Percentiles rank a stretch among this genome's conserved stretches.
Evolutionary conservation across 1,140 invertebrate species (phyloP).

Genomic region (Eciton burchellii): DNA sequence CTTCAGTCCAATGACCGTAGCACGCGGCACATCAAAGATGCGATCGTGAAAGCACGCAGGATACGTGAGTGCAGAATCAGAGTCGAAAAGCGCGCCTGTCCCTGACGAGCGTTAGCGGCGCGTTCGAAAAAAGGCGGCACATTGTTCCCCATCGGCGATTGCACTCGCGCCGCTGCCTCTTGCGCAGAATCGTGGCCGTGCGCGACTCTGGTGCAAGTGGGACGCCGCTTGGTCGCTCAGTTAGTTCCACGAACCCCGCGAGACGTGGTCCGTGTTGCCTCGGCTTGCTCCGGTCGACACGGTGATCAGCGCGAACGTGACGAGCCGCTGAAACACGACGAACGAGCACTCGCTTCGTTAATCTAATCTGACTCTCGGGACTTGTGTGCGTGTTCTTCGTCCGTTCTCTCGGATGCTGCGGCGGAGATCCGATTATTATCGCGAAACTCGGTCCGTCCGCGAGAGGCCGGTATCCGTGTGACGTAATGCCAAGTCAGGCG

Average conservation of each 20-base stretch:
- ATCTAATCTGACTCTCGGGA: conserved; percentile 12
- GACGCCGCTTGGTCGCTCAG: conserved; percentile 6
- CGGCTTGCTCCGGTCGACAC: not conserved
- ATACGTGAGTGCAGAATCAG: too few species aligned
- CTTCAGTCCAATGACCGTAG: too few species aligned
- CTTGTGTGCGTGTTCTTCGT: too few species aligned
- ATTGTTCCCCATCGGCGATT: conserved; percentile 7
- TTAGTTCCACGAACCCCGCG: conserved; percentile 38
- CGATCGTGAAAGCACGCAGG: too few species aligned
- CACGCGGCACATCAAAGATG: too few species aligned
- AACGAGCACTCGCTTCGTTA: conserved; percentile 1
- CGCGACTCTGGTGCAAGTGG: conserved; percentile 20
- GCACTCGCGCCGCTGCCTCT: conserved; percentile 12
- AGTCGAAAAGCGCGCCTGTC: too few species aligned
- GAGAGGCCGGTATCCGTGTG: too few species aligned
- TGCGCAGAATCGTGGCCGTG: conserved; percentile 53
- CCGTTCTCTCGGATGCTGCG: not conserved
- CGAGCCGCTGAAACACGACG: not conserved
- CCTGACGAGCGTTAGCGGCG: not conserved
- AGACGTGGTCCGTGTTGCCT: not conserved
- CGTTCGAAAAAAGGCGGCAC: not conserved
- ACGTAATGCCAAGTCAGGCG: not conserved
- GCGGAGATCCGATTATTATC: conserved; percentile 4
- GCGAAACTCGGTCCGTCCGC: not conserved
- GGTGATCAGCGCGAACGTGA: not conserved